A percentile compares a stretch with the other conserved stretches of the same genome.
phyloP scores from a whole-genome alignment of 2,797 vertebrate species.

The Diglossa cyanea region DNA sequence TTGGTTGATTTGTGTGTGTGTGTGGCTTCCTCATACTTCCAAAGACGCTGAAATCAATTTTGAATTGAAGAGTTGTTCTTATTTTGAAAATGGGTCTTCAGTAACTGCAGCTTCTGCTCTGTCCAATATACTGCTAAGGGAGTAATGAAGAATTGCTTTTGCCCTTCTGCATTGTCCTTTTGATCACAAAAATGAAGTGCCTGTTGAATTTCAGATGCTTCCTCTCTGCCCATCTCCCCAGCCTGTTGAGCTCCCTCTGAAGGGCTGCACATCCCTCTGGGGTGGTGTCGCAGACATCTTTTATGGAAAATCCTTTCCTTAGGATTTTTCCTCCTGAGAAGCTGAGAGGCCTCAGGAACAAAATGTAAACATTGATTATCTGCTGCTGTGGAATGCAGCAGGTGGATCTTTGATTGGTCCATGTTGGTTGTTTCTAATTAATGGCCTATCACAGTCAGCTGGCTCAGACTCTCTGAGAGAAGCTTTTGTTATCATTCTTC shows the following conservation, averaged over 20 bases:
- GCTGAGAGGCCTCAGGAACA: no score
- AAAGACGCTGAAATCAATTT: not conserved
- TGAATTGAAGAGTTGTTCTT: not conserved
- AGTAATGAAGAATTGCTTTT: not conserved
- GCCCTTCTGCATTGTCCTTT: not conserved
- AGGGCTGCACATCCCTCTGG: not conserved
- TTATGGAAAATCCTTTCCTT: no score
- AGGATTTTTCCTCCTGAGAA: no score
- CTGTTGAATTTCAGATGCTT: not conserved
- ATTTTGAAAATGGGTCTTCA: not conserved
- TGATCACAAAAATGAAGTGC: not conserved
- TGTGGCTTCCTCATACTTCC: not conserved
- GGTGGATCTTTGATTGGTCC: no score
- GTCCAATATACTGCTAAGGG: not conserved
- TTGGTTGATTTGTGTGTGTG: not conserved
- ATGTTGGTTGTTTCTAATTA: no score
- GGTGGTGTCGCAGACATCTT: no score
- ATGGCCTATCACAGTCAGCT: no score
- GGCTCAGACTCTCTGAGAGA: no score
- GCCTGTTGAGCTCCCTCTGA: not conserved
- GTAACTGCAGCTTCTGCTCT: not conserved
- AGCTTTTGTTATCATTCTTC: no score
- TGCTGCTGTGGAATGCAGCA: no score
- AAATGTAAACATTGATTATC: no score
- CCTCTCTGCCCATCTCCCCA: not conserved